Percentiles rank a stretch among this genome's conserved stretches.
These are phyloP conservation scores for Sinella curviseta DNA, from an alignment of 1,140 invertebrate genomes.

Conservation along the genomic window DNA sequence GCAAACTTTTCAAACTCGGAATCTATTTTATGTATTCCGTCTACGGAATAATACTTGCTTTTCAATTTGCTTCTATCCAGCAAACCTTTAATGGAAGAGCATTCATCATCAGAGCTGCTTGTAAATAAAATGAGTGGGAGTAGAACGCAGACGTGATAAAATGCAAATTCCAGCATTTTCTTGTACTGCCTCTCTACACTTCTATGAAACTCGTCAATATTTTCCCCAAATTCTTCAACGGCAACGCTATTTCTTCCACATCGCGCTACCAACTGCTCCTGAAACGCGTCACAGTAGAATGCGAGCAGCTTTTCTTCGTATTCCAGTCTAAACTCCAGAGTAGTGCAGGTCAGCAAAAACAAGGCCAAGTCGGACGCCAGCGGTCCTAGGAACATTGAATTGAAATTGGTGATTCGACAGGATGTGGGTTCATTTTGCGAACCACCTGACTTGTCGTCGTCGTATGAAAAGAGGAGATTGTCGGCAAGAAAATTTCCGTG, in stretches of 20 bases:
- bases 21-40: background rate
- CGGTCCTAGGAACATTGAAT: constrained; percentile 19
- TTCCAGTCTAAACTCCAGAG: background rate
- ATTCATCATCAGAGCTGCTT: background rate
- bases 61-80: no score
- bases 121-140: constrained; percentile 14
- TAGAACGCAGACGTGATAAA: constrained; percentile 5
- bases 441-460: background rate
- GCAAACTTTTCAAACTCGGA: background rate
- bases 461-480: constrained; percentile 29
- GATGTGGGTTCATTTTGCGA: background rate
- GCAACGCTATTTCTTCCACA: background rate
- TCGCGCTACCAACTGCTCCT: constrained; percentile 7
- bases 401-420: constrained; percentile 22
- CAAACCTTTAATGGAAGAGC: background rate
- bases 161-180: constrained; percentile 32
- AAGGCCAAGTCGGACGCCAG: constrained; percentile 25
- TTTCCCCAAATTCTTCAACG: background rate
- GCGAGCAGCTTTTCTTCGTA: constrained; percentile 37
- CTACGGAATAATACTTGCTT: no score
- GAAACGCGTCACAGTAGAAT: constrained; percentile 33
- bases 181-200: constrained; percentile 30
- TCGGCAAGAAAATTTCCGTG: constrained; percentile 21
- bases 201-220: constrained; percentile 39
- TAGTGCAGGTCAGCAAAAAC: constrained; percentile 20